These are phyloP conservation scores for Scalopus aquaticus DNA, from an alignment of 2,113 vertebrate genomes.

Conservation along the genomic window DNA sequence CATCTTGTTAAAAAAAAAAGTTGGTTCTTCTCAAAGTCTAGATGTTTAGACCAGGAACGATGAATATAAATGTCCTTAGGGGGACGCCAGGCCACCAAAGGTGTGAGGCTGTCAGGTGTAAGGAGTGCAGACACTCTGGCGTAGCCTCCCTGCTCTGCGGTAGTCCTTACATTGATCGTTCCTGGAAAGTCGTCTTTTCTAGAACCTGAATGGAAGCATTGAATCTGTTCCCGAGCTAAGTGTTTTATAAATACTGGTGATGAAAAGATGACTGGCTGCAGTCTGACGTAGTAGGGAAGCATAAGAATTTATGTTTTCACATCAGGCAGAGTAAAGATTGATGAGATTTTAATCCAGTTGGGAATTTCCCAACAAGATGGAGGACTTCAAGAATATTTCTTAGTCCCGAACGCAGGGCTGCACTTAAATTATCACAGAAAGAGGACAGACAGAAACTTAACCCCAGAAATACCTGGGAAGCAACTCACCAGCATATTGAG, in stretches of 20 bases:
- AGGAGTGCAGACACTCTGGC: neutral
- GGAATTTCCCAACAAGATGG: neutral
- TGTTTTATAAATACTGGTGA: neutral
- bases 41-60: neutral
- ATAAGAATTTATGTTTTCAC: neutral
- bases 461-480: neutral
- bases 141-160: neutral
- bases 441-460: neutral
- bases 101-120: neutral
- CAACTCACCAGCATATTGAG: neutral
- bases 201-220: neutral
- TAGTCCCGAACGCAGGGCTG: neutral
- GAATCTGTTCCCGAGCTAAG: neutral
- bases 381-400: neutral
- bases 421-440: neutral
- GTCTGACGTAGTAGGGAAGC: neutral
- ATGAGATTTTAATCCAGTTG: neutral
- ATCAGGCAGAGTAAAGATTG: neutral
- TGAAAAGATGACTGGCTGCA: neutral
- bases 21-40: neutral
- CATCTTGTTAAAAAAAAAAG: neutral
- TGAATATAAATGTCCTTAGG: neutral
- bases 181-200: neutral
- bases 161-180: neutral
- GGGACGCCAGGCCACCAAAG: fast-evolving